Conservation (phyloP, 2,113 vertebrate genomes). For the Callipepla squamata region DNA sequence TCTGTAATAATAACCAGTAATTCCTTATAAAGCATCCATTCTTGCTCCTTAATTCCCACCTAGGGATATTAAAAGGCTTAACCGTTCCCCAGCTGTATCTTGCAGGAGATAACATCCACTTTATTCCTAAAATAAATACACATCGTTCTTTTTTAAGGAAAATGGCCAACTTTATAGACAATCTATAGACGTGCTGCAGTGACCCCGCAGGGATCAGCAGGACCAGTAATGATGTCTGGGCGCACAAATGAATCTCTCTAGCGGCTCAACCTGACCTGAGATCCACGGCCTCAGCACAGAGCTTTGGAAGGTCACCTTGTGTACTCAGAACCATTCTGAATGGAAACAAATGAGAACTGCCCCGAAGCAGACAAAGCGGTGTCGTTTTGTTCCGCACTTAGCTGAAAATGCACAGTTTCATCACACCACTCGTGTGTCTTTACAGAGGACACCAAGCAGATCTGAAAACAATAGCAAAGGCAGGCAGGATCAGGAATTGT, state of each 20-base stretch:
- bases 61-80: conserved; percentile 50
- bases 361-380: neutral
- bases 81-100: conserved; percentile 31
- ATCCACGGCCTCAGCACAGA: neutral
- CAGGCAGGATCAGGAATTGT: conserved; percentile 1
- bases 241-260: neutral
- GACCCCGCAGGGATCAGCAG: neutral
- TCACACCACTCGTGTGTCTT: neutral
- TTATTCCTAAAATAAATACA: conserved; percentile 7
- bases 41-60: conserved; percentile 61
- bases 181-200: neutral
- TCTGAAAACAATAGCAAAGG: conserved; percentile 33
- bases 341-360: neutral
- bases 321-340: neutral
- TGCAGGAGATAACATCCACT: conserved; percentile 28
- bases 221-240: neutral
- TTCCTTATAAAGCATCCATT: conserved; percentile 71
- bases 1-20: conserved; percentile 73
- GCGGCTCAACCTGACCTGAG: neutral
- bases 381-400: neutral
- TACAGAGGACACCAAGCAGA: neutral
- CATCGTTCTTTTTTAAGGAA: neutral
- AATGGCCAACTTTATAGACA: neutral
- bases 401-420: neutral
- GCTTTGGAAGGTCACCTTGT: conserved; percentile 12